Evolutionary conservation across 2,888 invertebrate species (phyloP), one percentile per base, ranked within the genome.

Genomic region (Spilarctia lutea): DNA sequence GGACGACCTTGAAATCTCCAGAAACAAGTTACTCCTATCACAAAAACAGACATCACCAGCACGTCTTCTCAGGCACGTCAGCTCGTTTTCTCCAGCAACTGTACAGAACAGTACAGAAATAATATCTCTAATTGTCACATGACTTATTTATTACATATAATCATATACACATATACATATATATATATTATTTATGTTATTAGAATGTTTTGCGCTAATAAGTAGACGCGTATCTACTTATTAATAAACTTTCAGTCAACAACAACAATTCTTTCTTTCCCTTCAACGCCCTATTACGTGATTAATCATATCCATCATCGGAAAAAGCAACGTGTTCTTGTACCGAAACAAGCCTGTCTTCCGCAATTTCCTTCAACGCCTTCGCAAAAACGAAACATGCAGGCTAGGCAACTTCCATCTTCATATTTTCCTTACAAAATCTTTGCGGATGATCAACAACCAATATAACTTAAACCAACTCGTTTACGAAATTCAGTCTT

Each of bases 341-440:
- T 73, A 70, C 77, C 76, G 72, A 80, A 84, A 82, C 79, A 82
- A 72, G 79, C 81, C 85, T 85, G 86, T 87, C 88, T 83, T 81
- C 80, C 73, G 77, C 86, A 86, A 88, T 87, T 86, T 87, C 83
- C 81, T 83, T 82, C 82, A 77, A 75, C 79, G 78, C 81, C 80
- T 79, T 81, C 78, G 80, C 86, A 88, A 89, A 90, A 90, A 88
- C 86, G 81, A 85, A 87, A 87, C 86, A 86, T 82, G 82, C 73
- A 78, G 77, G 72, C 83, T 73, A 83, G 84, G 86, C 88, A 89
- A 89, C 81, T 89, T 88, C 83, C 87, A 89, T 89, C 89, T 87
- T 86, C 88, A 89, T 90, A 90, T 90, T 90, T 89, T 88, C 82
- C 81, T 81, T 77, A 78, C 81, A 75, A 86, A 88, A 88, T 88